Base-by-base conservation (phyloP, 2,888 invertebrate species). In the Empis livida region DNA sequence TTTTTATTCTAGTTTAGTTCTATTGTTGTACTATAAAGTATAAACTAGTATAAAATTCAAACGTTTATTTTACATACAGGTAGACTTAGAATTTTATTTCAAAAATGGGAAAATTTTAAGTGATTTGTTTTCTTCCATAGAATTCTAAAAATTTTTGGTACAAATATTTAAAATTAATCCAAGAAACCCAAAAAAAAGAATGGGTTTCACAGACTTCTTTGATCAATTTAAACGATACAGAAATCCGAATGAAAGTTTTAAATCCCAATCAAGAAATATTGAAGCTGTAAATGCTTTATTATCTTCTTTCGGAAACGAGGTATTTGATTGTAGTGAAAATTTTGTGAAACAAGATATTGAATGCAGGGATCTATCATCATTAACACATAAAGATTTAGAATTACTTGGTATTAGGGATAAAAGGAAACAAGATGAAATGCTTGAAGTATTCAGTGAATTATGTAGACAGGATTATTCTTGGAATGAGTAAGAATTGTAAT, bases 401-500 rank as follows among this genome's bases (percentile, higher is more conserved):
- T 15, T 61, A 13, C 57, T 67, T 45, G 67, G 67, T 0, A 59
- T 65, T 32, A 53, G 47, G 2, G 42, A 55, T 8, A n/a, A 13
- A 0, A 49, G 54, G 1, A 58, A 63, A 14, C 59, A 61, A 16
- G 46, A 50, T 0, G 59, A 62, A 8, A 52, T 67, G 10, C 35
- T 67, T 1, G 48, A 54, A 0, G 56, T 61, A 42, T 65, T 68
- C 37, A 48, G 51, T 1, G 45, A 53, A 4, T 46, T 68, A 44
- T 63, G 66, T 10, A 64, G 61, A 46, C 67, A 68, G 49, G 56
- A 62, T 49, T 57, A 57, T 6, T 59, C 60, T 27, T 63, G 62
- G 31, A 51, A 59, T 13, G 55, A 57, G 62, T 61, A 51, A 20
- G 46, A 46, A 13, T 38, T 39, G 8, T 6, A 13, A 13, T 31